phyloP scores from a whole-genome alignment of 1,140 invertebrate species.

The Aricia agestis region DNA sequence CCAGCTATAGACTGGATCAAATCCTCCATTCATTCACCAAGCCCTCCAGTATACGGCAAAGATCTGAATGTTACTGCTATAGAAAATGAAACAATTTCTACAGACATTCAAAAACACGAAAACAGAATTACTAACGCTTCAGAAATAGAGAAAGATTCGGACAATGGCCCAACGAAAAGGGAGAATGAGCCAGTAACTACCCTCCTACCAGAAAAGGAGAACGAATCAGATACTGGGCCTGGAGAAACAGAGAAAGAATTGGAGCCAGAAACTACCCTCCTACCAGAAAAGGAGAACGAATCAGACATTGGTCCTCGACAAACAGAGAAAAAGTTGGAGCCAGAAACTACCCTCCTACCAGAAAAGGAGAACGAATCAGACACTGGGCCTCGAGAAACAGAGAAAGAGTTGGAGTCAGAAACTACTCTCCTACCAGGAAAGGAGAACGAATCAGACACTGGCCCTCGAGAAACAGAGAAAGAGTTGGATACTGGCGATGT shows the following conservation, averaged over 20 bases:
- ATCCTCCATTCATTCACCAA: slow-evolving; percentile 16
- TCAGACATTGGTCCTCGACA: too few species aligned
- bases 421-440: background rate
- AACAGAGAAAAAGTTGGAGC: too few species aligned
- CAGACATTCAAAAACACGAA: background rate
- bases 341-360: background rate
- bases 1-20: slow-evolving; percentile 43
- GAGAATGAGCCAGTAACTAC: background rate
- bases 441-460: background rate
- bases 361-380: background rate
- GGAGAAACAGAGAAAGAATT: too few species aligned
- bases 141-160: background rate
- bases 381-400: background rate
- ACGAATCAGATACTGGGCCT: too few species aligned
- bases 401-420: background rate
- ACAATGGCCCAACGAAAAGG: too few species aligned
- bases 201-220: too few species aligned
- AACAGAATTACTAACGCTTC: background rate
- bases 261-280: too few species aligned
- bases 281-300: too few species aligned
- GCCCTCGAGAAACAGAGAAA: background rate
- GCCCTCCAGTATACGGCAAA: background rate
- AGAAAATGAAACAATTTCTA: background rate
- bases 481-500: background rate
- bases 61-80: background rate